These are phyloP conservation scores for Latrodectus elegans DNA, from an alignment of 2,888 invertebrate species.

Conservation along the genomic window DNA sequence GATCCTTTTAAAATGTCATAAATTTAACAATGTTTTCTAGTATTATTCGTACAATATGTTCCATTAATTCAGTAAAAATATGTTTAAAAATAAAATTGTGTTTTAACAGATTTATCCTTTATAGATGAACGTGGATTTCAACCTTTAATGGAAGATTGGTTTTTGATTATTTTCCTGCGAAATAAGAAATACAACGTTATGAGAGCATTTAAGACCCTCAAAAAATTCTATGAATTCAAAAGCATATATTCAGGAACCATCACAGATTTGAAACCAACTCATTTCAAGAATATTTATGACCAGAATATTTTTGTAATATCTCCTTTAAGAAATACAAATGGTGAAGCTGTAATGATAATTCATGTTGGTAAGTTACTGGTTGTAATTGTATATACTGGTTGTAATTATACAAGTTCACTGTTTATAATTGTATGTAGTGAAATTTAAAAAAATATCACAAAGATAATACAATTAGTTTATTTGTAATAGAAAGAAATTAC, in stretches of 20 bases:
- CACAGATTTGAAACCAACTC: constrained; percentile 35
- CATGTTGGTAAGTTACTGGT: neutral
- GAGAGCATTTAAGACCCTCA: constrained; percentile 17
- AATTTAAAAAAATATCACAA: no score
- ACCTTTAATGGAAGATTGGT: neutral
- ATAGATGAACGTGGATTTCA: neutral
- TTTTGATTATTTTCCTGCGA: constrained; percentile 37
- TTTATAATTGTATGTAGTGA: no score
- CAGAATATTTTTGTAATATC: neutral
- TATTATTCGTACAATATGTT: no score
- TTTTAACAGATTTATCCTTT: neutral
- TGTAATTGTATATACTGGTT: no score
- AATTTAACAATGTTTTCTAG: no score
- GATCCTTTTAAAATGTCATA: no score
- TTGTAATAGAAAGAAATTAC: no score
- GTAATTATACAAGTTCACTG: no score
- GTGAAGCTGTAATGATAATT: neutral
- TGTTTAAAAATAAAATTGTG: neutral
- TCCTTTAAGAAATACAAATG: neutral
- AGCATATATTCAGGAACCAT: constrained; percentile 18
- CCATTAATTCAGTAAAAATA: no score
- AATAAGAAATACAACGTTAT: constrained; percentile 35
- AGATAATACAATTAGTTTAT: no score
- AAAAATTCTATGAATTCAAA: constrained; percentile 43
- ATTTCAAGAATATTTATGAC: neutral